These are phyloP conservation scores for Fregetta grallaria DNA, from an alignment of 2,113 vertebrate genomes.

Conservation along the genomic window DNA sequence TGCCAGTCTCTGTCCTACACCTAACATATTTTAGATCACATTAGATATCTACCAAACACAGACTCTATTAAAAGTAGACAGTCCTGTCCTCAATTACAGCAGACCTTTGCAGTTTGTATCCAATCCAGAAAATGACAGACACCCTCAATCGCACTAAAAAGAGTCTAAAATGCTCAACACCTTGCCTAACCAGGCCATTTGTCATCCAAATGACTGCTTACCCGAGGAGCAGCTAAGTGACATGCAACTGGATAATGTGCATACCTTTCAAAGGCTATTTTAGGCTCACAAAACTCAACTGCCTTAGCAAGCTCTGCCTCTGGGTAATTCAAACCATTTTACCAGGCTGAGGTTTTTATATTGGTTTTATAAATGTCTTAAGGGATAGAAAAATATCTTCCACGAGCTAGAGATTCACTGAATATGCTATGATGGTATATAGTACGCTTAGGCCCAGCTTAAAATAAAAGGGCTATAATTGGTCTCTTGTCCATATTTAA, in stretches of 20 bases:
- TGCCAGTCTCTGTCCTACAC: background rate
- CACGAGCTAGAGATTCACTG: background rate
- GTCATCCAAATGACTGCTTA: background rate
- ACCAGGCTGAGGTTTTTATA: background rate
- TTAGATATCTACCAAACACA: rapidly evolving
- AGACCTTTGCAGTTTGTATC: background rate
- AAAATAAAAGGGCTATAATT: constrained; percentile 10
- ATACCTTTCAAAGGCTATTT: background rate
- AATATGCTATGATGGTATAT: background rate
- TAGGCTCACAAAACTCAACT: background rate
- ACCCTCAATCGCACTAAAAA: background rate
- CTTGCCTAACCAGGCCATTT: background rate
- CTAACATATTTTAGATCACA: background rate
- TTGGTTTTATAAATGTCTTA: background rate
- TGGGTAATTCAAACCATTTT: background rate
- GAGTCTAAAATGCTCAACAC: background rate
- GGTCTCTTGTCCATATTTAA: constrained; percentile 18
- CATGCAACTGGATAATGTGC: too few species aligned
- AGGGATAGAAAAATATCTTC: background rate
- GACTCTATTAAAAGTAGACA: background rate
- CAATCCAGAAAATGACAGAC: background rate
- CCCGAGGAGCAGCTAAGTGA: rapidly evolving
- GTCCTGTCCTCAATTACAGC: background rate
- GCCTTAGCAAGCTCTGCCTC: background rate
- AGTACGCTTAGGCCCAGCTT: background rate